Percentiles rank a stretch among this genome's conserved stretches.
Evolutionary conservation across 2,113 vertebrate species (phyloP).

Genomic region (Caracal caracal): DNA sequence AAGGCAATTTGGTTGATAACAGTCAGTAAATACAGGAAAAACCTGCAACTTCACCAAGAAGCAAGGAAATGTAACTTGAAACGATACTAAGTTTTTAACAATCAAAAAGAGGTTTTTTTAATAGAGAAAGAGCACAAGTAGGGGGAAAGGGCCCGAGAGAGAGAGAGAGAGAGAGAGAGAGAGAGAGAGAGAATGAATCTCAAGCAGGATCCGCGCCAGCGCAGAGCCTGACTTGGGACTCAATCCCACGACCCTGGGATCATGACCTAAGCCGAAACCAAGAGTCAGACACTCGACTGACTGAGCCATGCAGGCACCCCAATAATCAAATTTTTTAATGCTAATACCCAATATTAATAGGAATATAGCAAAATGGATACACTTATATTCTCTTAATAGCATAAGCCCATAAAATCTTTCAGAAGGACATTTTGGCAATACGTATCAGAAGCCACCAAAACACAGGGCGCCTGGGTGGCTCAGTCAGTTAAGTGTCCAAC

Average conservation of each 20-base stretch:
- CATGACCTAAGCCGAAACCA: no score
- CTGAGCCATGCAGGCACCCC: no score
- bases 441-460: background rate
- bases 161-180: no score
- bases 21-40: background rate
- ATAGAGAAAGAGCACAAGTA: no score
- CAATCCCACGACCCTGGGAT: no score
- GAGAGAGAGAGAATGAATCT: no score
- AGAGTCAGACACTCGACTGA: no score
- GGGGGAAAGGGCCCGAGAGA: no score
- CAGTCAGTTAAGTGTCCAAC: no score
- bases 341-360: background rate
- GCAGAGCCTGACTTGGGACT: no score
- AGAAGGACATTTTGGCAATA: conserved; percentile 4
- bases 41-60: background rate
- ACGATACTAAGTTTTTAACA: background rate
- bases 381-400: background rate
- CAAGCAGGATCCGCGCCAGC: no score
- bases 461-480: background rate
- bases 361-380: background rate
- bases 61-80: conserved; percentile 1
- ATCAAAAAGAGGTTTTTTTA: background rate
- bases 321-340: background rate
- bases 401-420: background rate
- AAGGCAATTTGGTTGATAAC: background rate